phyloP scores from a whole-genome alignment of 2,113 vertebrate species.

The Myiopsitta monachus region DNA sequence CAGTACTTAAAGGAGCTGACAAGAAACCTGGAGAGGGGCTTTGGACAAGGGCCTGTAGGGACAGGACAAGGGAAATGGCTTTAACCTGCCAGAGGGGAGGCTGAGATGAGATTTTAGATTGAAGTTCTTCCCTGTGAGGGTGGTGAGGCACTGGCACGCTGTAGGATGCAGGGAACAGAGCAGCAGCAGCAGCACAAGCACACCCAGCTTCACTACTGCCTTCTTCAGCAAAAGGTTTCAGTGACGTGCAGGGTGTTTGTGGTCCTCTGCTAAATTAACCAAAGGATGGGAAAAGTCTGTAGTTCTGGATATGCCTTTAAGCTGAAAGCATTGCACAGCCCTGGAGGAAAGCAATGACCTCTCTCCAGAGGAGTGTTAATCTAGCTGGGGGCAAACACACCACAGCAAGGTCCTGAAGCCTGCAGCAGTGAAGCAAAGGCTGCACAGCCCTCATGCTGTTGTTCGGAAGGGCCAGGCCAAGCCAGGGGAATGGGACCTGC shows the following conservation, averaged over 20 bases:
- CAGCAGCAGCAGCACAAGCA: background rate
- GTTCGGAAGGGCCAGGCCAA: background rate
- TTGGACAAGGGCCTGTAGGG: background rate
- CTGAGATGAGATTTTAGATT: background rate
- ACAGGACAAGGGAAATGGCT: background rate
- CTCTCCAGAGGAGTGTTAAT: background rate
- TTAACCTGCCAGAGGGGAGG: background rate
- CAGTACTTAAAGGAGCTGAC: background rate
- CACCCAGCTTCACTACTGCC: background rate
- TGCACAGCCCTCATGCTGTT: background rate
- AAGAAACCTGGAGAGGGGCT: background rate
- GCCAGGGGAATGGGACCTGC: background rate
- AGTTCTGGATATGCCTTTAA: background rate
- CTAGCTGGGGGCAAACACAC: accelerated
- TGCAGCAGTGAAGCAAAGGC: background rate
- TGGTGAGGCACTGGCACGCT: background rate
- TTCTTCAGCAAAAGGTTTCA: background rate
- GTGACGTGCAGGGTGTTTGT: background rate
- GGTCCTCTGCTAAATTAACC: background rate
- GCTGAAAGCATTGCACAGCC: background rate
- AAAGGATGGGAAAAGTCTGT: background rate
- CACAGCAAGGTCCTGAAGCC: background rate
- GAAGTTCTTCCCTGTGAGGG: background rate
- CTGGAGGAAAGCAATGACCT: background rate
- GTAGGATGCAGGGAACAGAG: background rate